Percentiles rank a stretch among this genome's conserved stretches.
Evolutionary conservation across 2,113 vertebrate species (phyloP).

Genomic region (Ailuropoda melanoleuca): DNA sequence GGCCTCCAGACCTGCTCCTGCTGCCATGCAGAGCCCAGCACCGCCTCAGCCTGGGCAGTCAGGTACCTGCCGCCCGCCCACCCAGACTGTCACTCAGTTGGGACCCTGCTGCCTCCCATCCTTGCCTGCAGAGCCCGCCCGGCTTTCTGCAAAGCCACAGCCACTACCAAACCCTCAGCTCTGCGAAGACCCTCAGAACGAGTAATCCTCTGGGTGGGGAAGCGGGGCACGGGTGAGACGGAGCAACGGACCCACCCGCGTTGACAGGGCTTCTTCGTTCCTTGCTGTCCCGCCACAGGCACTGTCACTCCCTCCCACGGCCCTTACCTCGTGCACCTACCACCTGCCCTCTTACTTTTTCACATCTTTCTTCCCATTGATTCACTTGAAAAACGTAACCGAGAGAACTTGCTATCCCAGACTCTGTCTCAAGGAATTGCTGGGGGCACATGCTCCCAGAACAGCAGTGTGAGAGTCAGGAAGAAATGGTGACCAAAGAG

Average conservation of each 20-base stretch:
- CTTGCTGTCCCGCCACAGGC: not conserved
- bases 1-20: slow-evolving; percentile 70
- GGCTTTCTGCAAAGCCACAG: not conserved
- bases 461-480: not conserved
- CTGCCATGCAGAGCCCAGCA: not conserved
- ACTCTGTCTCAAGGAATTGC: not conserved
- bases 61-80: slow-evolving; percentile 77
- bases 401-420: not conserved
- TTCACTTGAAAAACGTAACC: not conserved
- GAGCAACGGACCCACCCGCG: rapidly evolving
- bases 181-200: not conserved
- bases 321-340: not conserved
- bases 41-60: slow-evolving; percentile 78
- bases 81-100: not conserved
- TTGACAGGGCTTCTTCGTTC: no score
- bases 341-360: not conserved
- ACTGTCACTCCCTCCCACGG: not conserved
- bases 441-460: not conserved
- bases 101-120: not conserved
- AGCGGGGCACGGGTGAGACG: rapidly evolving
- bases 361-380: not conserved
- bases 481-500: not conserved
- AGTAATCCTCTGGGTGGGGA: no score
- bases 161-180: not conserved
- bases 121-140: not conserved